Evolutionary conservation across 2,888 invertebrate species (phyloP), one percentile per base, ranked within the genome.

Genomic region (Diarsia rubi): DNA sequence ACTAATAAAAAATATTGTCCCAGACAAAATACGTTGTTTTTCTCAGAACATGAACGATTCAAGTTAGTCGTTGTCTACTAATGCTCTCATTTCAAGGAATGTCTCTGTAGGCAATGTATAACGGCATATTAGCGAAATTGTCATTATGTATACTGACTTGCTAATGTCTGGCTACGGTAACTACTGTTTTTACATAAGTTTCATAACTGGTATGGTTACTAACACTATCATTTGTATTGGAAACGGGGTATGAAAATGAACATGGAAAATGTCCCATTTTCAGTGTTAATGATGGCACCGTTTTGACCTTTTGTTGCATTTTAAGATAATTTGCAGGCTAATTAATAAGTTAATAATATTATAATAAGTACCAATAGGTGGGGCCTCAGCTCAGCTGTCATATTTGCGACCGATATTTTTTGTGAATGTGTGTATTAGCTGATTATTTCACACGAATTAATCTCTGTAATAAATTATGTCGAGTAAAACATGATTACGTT

Each of bases 11-110:
- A 73, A 49, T 67, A 49, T 68, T n/a, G 66, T 37, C 42, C 14
- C 44, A 76, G 60, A 71, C 78, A 70, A 72, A 69, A 63, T 66
- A 65, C 44, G 60, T 75, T 74, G 69, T 79, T 74, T 78, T 74
- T 69, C 47, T 54, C 12, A 49, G 19, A 62, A 66, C 37, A 69
- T 62, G 59, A 62, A 52, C 57, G 19, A 42, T 67, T 72, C 37
- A n/a, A 64, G 54, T 63, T 19, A 37, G 68, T 54, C 11, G 12
- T 66, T 60, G 59, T 69, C 45, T 73, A 69, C 37, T 72, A 71
- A 69, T 67, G 72, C 27, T 45, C 72, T 81, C 63, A 72, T 81
- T 77, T 69, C 12, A 37, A 42, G 16, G 66, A 52, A 72, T 47
- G 31, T 62, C 24, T 64, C 31, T 60, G 75, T 60, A 47, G 42